phyloP scores from a whole-genome alignment of 1,140 invertebrate species.

The Trissolcus basalis region DNA sequence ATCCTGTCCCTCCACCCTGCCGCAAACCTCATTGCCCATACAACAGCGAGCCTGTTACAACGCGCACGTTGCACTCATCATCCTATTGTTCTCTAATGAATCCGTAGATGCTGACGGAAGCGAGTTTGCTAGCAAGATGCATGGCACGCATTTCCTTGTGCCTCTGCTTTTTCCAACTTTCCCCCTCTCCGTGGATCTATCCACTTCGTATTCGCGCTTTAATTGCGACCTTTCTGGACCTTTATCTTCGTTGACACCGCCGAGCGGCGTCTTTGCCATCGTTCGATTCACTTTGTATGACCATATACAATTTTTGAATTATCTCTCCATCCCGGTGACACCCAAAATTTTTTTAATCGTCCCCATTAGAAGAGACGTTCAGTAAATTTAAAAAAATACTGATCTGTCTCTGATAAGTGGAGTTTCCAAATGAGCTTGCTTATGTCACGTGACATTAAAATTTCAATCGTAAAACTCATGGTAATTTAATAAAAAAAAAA shows the following conservation, averaged over 20 bases:
- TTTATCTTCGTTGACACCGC: conserved; percentile 47
- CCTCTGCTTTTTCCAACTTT: conserved; percentile 40
- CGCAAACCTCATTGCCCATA: conserved; percentile 38
- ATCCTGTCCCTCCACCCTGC: conserved; percentile 18
- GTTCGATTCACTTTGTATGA: conserved; percentile 6
- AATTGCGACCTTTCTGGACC: conserved; percentile 24
- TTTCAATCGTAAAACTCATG: too few species aligned
- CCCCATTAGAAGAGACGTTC: too few species aligned
- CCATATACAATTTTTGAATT: too few species aligned
- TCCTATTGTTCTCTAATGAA: conserved; percentile 76
- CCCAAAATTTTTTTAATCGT: too few species aligned
- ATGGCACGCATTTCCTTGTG: conserved; percentile 62
- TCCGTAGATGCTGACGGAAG: conserved; percentile 74
- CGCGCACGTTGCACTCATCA: conserved; percentile 65
- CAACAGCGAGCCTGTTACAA: conserved; percentile 48
- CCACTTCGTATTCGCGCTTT: conserved; percentile 33
- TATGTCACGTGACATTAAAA: too few species aligned
- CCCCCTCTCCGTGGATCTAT: conserved; percentile 25
- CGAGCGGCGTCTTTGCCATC: conserved; percentile 32
- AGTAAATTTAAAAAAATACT: too few species aligned
- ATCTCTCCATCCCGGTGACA: too few species aligned
- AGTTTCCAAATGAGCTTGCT: too few species aligned
- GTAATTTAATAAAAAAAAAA: too few species aligned
- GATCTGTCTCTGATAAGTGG: too few species aligned
- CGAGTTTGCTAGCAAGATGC: conserved; percentile 62